Percentiles rank a stretch among this genome's conserved stretches.
Evolutionary conservation across 2,888 invertebrate species (phyloP).

Genomic region (Yponomeuta plumbellus): DNA sequence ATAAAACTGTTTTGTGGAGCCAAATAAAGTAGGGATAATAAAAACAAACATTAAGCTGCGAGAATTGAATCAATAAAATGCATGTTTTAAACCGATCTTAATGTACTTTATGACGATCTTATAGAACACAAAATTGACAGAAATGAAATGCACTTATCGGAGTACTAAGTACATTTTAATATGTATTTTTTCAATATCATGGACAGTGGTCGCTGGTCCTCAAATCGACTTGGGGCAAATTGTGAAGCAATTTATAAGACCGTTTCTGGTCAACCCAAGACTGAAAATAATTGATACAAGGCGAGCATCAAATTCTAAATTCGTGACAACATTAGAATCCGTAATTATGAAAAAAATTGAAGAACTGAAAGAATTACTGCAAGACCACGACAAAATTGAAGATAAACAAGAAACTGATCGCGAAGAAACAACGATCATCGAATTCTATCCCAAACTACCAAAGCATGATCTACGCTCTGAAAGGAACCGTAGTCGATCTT

Average conservation of each 20-base stretch:
- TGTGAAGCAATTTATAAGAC: background rate
- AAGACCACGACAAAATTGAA: conserved; percentile 33
- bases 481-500: conserved; percentile 12
- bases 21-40: background rate
- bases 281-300: background rate
- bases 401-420: conserved; percentile 27
- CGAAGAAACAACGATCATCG: conserved; percentile 49
- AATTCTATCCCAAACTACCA: conserved; percentile 33
- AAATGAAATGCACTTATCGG: background rate
- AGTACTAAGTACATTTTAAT: background rate
- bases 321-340: background rate
- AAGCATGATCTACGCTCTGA: background rate
- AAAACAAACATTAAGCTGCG: background rate
- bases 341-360: conserved; percentile 36
- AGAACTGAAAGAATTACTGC: conserved; percentile 36
- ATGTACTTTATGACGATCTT: background rate
- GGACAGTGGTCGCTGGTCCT: background rate
- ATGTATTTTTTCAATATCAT: background rate
- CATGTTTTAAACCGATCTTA: background rate
- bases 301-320: background rate
- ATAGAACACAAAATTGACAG: background rate
- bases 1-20: conserved; percentile 1
- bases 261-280: background rate
- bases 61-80: background rate
- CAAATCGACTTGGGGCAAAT: background rate